Percentiles rank a stretch among this genome's conserved stretches.
Evolutionary conservation across 2,888 invertebrate genomes (phyloP).

Genomic region (Nomada flava): DNA sequence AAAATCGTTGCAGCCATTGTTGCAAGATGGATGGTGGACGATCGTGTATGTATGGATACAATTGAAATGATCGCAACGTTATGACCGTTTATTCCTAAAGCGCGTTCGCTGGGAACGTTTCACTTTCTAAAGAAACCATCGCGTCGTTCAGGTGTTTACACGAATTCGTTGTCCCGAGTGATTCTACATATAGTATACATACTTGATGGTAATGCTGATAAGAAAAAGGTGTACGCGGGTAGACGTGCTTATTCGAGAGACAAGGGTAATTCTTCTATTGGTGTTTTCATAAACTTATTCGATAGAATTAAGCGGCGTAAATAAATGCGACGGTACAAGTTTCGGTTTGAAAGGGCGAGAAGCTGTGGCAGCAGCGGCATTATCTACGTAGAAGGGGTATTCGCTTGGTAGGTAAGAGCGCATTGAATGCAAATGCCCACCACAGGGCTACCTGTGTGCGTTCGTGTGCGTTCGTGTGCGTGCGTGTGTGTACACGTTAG

Average conservation of each 20-base stretch:
- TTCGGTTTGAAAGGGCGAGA: constrained; percentile 59
- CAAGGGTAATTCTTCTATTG: constrained; percentile 53
- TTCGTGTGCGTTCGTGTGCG: background rate
- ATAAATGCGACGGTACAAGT: constrained; percentile 84
- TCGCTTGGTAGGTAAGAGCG: constrained; percentile 77
- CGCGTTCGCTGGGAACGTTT: background rate
- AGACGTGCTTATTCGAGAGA: background rate
- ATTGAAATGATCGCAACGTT: constrained; percentile 6
- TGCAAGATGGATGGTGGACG: background rate
- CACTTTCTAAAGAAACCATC: too few species aligned
- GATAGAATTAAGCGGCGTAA: constrained; percentile 84
- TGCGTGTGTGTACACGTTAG: constrained; percentile 10
- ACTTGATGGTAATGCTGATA: background rate
- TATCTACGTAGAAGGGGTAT: constrained; percentile 50
- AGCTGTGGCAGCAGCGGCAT: constrained; percentile 50
- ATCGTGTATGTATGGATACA: background rate
- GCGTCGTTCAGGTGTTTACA: too few species aligned
- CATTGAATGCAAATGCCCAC: constrained; percentile 83
- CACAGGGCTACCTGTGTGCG: constrained; percentile 59
- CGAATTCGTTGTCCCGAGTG: too few species aligned
- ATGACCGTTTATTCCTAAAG: background rate
- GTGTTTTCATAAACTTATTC: constrained; percentile 78
- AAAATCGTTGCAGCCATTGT: constrained; percentile 10
- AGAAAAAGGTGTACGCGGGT: background rate
- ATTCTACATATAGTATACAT: too few species aligned